Conservation (phyloP, 37 sponge, comb jelly and placozoan species). For the Beroe forskalii region DNA sequence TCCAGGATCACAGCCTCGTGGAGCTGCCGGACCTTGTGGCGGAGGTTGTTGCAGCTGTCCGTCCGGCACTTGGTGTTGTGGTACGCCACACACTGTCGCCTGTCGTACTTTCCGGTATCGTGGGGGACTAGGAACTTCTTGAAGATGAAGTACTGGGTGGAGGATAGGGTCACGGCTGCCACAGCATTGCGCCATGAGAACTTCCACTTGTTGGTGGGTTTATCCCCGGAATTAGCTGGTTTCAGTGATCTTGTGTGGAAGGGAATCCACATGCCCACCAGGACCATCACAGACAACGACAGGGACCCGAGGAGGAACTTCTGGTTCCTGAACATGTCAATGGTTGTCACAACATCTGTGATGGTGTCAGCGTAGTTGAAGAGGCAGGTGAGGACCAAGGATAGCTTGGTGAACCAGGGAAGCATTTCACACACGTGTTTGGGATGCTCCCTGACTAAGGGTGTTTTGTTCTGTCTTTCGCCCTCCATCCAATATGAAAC, state of each 20-base stretch:
- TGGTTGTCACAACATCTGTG: background rate
- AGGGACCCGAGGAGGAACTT: background rate
- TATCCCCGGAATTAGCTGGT: background rate
- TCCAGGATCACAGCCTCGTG: background rate
- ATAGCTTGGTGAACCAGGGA: background rate
- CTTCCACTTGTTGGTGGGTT: background rate
- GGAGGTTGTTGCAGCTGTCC: background rate
- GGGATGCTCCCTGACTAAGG: background rate
- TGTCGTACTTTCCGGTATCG: background rate
- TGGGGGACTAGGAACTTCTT: background rate
- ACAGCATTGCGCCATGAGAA: background rate
- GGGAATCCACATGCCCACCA: background rate
- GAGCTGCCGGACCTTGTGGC: background rate
- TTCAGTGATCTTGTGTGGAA: background rate
- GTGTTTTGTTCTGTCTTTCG: background rate
- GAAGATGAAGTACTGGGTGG: conserved; percentile 36
- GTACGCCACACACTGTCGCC: background rate
- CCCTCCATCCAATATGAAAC: background rate
- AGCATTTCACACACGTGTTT: background rate
- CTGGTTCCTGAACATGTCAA: background rate
- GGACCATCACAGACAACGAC: background rate
- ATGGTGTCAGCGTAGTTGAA: conserved; percentile 16
- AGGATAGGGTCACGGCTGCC: background rate
- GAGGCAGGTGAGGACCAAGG: background rate
- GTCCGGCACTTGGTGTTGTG: background rate